Conservation (phyloP, 2,113 vertebrate genomes). For the Caranx melampygus region DNA sequence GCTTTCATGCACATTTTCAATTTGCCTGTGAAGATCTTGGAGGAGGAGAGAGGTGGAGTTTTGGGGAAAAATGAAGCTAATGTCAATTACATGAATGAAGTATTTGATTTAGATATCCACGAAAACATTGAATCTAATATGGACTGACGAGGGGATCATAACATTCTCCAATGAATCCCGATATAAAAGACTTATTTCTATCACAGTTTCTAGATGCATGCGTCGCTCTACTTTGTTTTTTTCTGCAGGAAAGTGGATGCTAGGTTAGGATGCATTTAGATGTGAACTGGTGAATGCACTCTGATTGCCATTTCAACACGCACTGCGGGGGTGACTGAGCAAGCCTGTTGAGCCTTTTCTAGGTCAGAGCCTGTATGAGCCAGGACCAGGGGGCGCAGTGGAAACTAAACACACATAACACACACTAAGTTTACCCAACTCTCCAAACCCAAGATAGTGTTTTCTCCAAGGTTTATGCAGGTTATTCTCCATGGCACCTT, state of each 20-base stretch:
- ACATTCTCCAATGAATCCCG: no score
- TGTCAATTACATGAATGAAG: not conserved
- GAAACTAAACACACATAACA: conserved; percentile 21
- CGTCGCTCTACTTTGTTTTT: no score
- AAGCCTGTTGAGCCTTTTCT: conserved; percentile 17
- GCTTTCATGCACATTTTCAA: not conserved
- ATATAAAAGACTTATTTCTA: not conserved
- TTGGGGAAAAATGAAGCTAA: not conserved
- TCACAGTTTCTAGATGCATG: not conserved
- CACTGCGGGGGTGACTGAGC: conserved; percentile 7
- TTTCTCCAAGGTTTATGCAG: not conserved
- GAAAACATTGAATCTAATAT: no score
- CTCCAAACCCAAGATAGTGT: not conserved
- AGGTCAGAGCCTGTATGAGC: conserved; percentile 28
- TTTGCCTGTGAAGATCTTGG: not conserved
- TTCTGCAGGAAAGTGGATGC: not conserved
- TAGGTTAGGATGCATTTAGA: not conserved
- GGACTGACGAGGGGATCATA: no score
- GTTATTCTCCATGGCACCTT: conserved; percentile 1
- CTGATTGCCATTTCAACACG: conserved; percentile 12
- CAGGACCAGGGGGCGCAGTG: conserved; percentile 3
- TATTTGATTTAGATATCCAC: not conserved
- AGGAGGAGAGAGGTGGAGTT: not conserved
- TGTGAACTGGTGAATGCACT: not conserved
- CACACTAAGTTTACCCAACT: not conserved